Base-by-base conservation (phyloP, 2,113 vertebrate species). In the Hepsetus odoe region DNA sequence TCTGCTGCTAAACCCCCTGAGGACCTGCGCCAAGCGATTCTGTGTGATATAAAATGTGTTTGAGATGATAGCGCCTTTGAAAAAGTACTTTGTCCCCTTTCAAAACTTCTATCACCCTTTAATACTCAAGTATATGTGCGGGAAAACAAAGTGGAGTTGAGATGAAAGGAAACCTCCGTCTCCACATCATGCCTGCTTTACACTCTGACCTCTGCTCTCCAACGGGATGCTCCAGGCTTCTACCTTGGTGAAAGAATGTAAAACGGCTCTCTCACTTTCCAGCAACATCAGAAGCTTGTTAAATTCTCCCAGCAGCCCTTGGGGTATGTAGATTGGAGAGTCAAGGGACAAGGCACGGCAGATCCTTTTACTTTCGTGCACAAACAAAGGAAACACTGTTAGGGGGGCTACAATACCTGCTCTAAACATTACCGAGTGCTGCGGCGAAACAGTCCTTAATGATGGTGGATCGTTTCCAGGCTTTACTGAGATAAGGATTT, bases 281-380 rank as follows among this genome's bases (percentile, higher is more conserved):
- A 42, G 77, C 62, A 65, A 76, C 77, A 83, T 83, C 82, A 83
- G 77, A 83, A 67, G 82, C 73, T 80, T 67, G 77, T 80, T 80
- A 73, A 77, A 77, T 4, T 83, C 62, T 80, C 78, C 74, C 77
- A 62, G 77, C 69, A 83, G 73, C 77, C 82, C 82, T 35, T 68
- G 61, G 53, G 82, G 73, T 73, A 72, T 76, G 59, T 46, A 76
- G 77, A 83, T 80, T 58, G 28, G 58, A 74, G 66, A 83, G 72
- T 65, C 64, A 30, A 74, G 70, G 55, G 70, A 78, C 24, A 32
- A 26, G 40, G 56, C 65, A 56, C 30, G 32, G 73, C 76, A 79
- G 76, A 74, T 74, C 71, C 59, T 79, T 79, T 74, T 70, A 82
- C 81, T 49, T 62, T 68, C 24, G 7, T 40, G 20, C 64, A 33